Conservation (phyloP, 2,888 invertebrate species). For the Sarcophaga rosellei region DNA sequence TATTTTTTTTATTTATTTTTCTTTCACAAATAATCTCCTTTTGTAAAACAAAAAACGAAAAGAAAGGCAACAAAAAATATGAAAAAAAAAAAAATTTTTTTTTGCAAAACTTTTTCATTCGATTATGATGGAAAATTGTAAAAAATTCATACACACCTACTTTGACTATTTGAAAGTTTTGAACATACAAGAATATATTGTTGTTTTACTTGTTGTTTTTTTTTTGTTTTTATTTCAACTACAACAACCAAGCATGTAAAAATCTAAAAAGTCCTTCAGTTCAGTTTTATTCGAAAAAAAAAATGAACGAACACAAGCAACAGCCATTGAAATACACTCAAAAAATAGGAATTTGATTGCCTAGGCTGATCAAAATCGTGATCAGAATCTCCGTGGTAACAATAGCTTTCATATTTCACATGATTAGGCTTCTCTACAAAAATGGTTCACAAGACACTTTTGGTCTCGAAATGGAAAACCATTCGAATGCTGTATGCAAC, state of each 20-base stretch:
- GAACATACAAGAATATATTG: neutral
- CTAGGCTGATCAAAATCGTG: too few relatives aligned
- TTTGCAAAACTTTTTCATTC: conserved; percentile 37
- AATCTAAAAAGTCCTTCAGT: conserved; percentile 39
- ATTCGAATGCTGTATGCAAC: too few relatives aligned
- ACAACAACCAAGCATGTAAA: conserved; percentile 30
- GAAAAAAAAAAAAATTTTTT: neutral
- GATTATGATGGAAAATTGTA: conserved; percentile 42
- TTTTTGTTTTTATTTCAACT: neutral
- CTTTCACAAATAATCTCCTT: neutral
- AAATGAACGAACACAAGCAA: conserved; percentile 1
- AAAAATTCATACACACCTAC: conserved; percentile 37
- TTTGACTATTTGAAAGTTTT: neutral
- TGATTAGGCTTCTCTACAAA: too few relatives aligned
- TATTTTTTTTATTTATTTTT: neutral
- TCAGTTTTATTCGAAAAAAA: neutral
- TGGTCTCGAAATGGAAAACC: too few relatives aligned
- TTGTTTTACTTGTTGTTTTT: neutral
- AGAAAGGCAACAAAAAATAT: neutral
- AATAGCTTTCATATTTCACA: too few relatives aligned
- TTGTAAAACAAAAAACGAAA: neutral
- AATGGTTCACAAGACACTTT: too few relatives aligned
- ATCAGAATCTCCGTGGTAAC: too few relatives aligned
- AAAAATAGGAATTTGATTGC: neutral
- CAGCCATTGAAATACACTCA: neutral